Evolutionary conservation across 2,888 invertebrate genomes (phyloP).

Genomic region (Adela reaumurella): DNA sequence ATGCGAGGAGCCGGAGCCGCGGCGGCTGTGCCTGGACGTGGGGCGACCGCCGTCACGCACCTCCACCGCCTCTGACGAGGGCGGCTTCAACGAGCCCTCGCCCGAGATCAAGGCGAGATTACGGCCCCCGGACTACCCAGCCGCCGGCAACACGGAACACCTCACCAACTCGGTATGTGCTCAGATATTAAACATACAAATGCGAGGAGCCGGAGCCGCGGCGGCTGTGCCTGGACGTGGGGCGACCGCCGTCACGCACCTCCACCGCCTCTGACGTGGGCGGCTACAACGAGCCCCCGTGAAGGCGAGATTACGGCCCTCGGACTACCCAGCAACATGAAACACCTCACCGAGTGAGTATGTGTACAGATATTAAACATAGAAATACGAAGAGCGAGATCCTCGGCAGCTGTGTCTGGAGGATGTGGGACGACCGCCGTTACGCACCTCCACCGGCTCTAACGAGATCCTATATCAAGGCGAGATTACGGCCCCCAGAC

Average conservation of each 20-base stretch:
- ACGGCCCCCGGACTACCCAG: conserved; percentile 37
- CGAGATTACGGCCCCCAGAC: conserved; percentile 49
- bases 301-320: conserved; percentile 9
- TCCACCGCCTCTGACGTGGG: conserved; percentile 66
- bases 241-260: conserved; percentile 64
- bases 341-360: too few species aligned
- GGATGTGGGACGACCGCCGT: too few species aligned
- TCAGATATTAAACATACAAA: too few species aligned
- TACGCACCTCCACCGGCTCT: conserved; percentile 65
- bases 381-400: conserved; percentile 4
- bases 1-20: conserved; percentile 50
- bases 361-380: too few species aligned
- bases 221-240: conserved; percentile 60
- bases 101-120: conserved; percentile 66
- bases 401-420: too few species aligned
- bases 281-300: conserved; percentile 69
- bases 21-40: conserved; percentile 60
- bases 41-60: conserved; percentile 65
- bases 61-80: conserved; percentile 64
- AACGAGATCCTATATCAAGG: conserved; percentile 71
- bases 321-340: conserved; percentile 2
- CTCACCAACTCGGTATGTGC: conserved; percentile 7
- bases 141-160: conserved; percentile 30
- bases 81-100: conserved; percentile 69
- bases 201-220: conserved; percentile 24